Evolutionary conservation across 2,797 vertebrate species (phyloP).

Genomic region (Siniperca scherzeri): DNA sequence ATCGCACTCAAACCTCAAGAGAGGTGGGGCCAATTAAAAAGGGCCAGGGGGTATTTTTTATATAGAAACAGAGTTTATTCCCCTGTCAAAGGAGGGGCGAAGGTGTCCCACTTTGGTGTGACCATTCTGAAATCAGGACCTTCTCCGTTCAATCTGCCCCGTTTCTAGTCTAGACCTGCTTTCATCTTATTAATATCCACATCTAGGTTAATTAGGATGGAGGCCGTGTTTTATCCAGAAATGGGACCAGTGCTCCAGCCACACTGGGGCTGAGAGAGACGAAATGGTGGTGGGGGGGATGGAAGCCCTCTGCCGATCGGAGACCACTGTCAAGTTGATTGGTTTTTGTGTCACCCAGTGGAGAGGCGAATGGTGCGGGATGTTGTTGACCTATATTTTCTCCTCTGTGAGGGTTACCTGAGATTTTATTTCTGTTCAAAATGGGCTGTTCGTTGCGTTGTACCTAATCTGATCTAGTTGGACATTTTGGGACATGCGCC

Average conservation of each 20-base stretch:
- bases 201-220: conserved; percentile 90
- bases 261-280: conserved; percentile 60
- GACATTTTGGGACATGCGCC: neutral
- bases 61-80: conserved; percentile 83
- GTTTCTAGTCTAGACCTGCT: conserved; percentile 84
- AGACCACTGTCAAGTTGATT: conserved; percentile 51
- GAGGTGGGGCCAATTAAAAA: conserved; percentile 84
- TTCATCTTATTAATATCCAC: conserved; percentile 88
- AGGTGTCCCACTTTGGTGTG: conserved; percentile 84
- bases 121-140: conserved; percentile 82
- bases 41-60: conserved; percentile 78
- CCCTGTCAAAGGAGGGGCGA: conserved; percentile 70
- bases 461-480: neutral
- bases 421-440: conserved; percentile 14
- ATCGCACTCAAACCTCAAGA: conserved; percentile 69
- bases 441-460: conserved; percentile 1
- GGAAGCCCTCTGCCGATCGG: conserved; percentile 46
- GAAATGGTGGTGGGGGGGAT: conserved; percentile 33
- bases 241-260: conserved; percentile 75
- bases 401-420: conserved; percentile 42
- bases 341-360: conserved; percentile 52
- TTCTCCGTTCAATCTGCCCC: conserved; percentile 78
- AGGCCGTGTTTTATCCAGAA: conserved; percentile 81
- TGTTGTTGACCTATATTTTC: conserved; percentile 49
- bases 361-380: neutral